These are phyloP conservation scores for Heteropelma amictum DNA, from an alignment of 2,888 invertebrate species.

Conservation along the genomic window DNA sequence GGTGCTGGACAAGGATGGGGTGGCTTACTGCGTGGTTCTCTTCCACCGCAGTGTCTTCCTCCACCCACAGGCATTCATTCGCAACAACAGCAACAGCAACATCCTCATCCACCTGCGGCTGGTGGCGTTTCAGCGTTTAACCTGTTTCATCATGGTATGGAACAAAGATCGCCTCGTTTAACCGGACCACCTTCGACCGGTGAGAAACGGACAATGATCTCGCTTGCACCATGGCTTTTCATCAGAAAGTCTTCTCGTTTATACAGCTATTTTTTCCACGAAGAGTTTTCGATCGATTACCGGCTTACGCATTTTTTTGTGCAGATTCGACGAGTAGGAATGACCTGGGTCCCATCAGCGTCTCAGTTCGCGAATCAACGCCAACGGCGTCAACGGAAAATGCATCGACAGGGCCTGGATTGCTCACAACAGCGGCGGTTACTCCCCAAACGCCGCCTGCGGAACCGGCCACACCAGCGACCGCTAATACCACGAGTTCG, in stretches of 20 bases:
- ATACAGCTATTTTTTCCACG: neutral
- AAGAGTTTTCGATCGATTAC: neutral
- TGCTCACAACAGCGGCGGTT: constrained; percentile 74
- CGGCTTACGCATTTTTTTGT: neutral
- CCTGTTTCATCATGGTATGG: constrained; percentile 75
- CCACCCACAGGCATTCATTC: constrained; percentile 74
- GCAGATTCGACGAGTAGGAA: constrained; percentile 71
- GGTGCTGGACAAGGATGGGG: constrained; percentile 75
- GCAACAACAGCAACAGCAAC: constrained; percentile 69
- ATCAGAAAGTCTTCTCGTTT: neutral
- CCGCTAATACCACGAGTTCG: constrained; percentile 66
- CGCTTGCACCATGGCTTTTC: too few relatives aligned
- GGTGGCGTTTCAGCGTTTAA: constrained; percentile 73
- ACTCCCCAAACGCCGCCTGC: constrained; percentile 72
- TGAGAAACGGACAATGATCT: constrained; percentile 57
- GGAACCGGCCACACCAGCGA: constrained; percentile 68
- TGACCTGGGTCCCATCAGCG: constrained; percentile 74
- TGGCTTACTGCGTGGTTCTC: constrained; percentile 72
- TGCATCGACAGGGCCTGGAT: constrained; percentile 68
- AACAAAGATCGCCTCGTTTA: constrained; percentile 74
- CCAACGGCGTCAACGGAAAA: constrained; percentile 71
- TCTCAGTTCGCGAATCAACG: constrained; percentile 73
- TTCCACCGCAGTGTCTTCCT: constrained; percentile 76
- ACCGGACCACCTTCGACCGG: constrained; percentile 67
- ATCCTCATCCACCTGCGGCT: constrained; percentile 41